phyloP scores from a whole-genome alignment of 1,140 invertebrate genomes.

The Caerostris darwini region DNA sequence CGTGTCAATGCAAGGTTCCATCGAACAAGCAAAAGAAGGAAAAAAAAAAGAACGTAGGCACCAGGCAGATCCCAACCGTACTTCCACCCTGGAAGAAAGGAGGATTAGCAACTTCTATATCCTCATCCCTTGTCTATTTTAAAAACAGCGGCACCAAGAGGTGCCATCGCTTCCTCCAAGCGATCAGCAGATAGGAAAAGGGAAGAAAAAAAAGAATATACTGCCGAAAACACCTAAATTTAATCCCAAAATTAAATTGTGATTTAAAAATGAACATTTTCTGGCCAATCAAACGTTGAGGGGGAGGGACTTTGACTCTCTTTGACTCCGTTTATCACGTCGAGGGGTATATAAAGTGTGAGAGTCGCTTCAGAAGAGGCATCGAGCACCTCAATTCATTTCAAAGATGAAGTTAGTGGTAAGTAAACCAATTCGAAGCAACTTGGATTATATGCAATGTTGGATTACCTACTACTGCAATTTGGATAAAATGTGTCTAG shows the following conservation, averaged over 20 bases:
- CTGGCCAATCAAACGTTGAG: conserved; percentile 24
- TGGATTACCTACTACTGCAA: neutral
- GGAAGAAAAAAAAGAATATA: neutral
- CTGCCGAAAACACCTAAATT: conserved; percentile 12
- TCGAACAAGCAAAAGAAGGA: neutral
- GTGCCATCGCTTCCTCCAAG: conserved; percentile 17
- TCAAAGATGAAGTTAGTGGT: conserved; percentile 60
- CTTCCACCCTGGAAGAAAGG: neutral
- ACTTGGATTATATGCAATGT: conserved; percentile 12
- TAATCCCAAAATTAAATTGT: conserved; percentile 38
- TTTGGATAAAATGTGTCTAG: neutral
- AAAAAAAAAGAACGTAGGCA: neutral
- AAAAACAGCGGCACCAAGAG: conserved; percentile 12
- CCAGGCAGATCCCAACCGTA: conserved; percentile 14
- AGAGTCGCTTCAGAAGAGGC: neutral
- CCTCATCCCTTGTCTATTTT: conserved; percentile 16
- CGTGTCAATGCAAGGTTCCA: neutral
- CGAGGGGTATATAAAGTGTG: neutral
- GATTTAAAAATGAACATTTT: conserved; percentile 26
- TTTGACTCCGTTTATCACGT: conserved; percentile 4
- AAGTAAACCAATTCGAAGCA: conserved; percentile 18
- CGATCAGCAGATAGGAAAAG: neutral
- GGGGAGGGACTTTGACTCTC: conserved; percentile 45
- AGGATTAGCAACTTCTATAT: neutral
- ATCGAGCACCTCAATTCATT: neutral